Base-by-base conservation (phyloP, 2,113 vertebrate genomes). In the Tauraco erythrolophus region DNA sequence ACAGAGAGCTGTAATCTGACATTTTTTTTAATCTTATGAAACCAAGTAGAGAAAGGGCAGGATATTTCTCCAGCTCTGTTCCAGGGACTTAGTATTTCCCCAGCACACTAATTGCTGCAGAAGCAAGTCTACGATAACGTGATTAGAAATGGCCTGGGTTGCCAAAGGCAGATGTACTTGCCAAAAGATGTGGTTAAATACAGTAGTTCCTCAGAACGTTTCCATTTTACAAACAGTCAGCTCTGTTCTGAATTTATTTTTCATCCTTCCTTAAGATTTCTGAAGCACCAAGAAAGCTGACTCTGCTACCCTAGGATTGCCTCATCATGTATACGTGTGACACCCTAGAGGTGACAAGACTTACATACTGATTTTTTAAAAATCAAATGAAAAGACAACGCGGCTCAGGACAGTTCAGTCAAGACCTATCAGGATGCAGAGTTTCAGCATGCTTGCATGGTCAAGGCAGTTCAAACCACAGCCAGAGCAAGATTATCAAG, bases 251-350 rank as follows among this genome's bases (percentile, higher is more conserved):
- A 57, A 41, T 22, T 77, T 41, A 45, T 61, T 85, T 45, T 76
- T 83, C 45, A 76, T 57, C 30, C 23, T 64, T 64, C 39, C 45
- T 45, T 30, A 76, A 35, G 6, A 83, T 41, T 85, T 68, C 50
- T 50, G 41, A 3, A 68, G 4, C 14, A 83, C 17, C 46, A 64
- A 78, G 53, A 72, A 77, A 96, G 45, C 62, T 66, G 41, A 76
- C 41, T 43, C 7, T 45, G 60, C n/a, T 72, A 31, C 24, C 19
- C 13, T 4, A 51, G 48, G 35, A 61, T 22, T 51, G 24, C 35
- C 1, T 0, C n/a, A 45, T 0, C 60, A 27, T 2, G 1, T 35
- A n/a, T 25, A 16, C 24, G 28, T 9, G 11, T 16, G 7, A 71
- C 33, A 68, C 5, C 15, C 31, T 37, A 54, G 15, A 74, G 54